A percentile compares a stretch with the other conserved stretches of the same genome.
phyloP scores from a whole-genome alignment of 2,113 vertebrate genomes.

The Cacatua alba region DNA sequence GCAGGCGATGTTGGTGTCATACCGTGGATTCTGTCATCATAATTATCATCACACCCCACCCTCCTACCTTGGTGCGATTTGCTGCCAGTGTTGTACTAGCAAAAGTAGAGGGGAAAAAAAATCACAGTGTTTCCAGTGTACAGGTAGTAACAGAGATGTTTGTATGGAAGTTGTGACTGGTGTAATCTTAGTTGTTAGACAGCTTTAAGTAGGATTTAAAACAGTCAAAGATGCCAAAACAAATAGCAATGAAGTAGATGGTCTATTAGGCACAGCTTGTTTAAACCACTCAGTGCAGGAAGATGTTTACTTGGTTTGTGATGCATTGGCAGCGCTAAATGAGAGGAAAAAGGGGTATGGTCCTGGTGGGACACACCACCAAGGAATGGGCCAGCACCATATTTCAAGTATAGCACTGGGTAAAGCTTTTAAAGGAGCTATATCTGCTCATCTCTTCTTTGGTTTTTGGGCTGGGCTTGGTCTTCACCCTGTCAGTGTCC shows the following conservation, averaged over 20 bases:
- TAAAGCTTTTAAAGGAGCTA: not conserved
- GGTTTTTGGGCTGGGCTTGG: not conserved
- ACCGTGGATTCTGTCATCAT: not conserved
- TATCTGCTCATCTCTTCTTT: not conserved
- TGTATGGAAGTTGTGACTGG: not conserved
- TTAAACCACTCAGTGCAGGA: not conserved
- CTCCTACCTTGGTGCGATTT: not conserved
- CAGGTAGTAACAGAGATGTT: not conserved
- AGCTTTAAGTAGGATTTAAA: slow-evolving; percentile 43
- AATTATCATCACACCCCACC: slow-evolving; percentile 7
- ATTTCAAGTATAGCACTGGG: not conserved
- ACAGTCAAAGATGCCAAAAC: slow-evolving; percentile 35
- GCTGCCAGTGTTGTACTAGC: not conserved
- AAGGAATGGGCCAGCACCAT: not conserved
- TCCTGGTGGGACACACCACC: not conserved
- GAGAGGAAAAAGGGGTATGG: not conserved
- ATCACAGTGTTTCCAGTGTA: not conserved
- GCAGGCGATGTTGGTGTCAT: not conserved
- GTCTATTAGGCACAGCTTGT: slow-evolving; percentile 9
- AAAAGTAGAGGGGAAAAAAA: not conserved
- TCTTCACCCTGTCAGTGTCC: not conserved
- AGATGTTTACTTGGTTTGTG: not conserved
- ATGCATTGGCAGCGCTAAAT: not conserved
- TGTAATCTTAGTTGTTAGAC: slow-evolving; percentile 21
- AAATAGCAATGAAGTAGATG: slow-evolving; percentile 11